Conservation (phyloP, 2,113 vertebrate species). For the Muntiacus muntjak region DNA sequence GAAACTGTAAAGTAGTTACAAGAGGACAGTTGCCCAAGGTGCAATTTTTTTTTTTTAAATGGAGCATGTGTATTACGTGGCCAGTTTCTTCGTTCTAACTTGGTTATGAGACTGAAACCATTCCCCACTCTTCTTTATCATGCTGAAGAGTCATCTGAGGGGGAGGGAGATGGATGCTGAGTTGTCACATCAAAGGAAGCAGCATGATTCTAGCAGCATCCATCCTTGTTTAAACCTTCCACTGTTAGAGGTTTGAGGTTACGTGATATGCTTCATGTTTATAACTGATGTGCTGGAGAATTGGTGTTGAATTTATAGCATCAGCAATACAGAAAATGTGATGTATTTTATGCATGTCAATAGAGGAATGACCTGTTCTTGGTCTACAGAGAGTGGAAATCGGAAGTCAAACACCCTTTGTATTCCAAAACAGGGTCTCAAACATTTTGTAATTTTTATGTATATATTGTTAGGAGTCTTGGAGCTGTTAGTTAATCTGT, state of each 20-base stretch:
- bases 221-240: constrained; percentile 84
- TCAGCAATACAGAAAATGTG: constrained; percentile 93
- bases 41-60: constrained; percentile 75
- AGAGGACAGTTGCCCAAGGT: constrained; percentile 86
- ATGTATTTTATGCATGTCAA: constrained; percentile 98
- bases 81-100: constrained; percentile 87
- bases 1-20: constrained; percentile 90
- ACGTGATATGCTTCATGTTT: constrained; percentile 85
- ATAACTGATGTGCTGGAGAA: constrained; percentile 91
- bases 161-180: constrained; percentile 81
- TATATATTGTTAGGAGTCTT: constrained; percentile 89
- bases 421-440: constrained; percentile 87
- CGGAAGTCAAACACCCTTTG: constrained; percentile 88
- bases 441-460: constrained; percentile 89
- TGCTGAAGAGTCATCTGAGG: constrained; percentile 84
- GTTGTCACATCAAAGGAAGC: constrained; percentile 80
- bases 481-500: constrained; percentile 95
- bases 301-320: constrained; percentile 89
- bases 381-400: constrained; percentile 92
- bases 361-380: constrained; percentile 93
- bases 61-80: constrained; percentile 90
- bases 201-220: constrained; percentile 83
- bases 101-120: constrained; percentile 88
- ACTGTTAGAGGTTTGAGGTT: constrained; percentile 87
- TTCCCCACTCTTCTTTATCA: constrained; percentile 86